Evolutionary conservation across 2,888 invertebrate genomes (phyloP), one percentile per base, ranked within the genome.

Genomic region (Caenorhabditis plicata): DNA sequence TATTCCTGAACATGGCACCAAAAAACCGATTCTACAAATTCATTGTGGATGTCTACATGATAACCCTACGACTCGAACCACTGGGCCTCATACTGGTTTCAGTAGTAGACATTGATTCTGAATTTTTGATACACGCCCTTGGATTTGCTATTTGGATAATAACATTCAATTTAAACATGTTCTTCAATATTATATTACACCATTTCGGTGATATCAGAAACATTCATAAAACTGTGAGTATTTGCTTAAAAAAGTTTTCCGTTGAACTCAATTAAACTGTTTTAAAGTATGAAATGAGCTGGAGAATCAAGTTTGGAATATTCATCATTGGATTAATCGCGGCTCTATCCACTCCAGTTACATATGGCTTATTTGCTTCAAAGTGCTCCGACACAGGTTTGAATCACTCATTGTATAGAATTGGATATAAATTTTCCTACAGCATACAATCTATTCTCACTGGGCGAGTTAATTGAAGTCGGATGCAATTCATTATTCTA

Each of bases 101-200:
- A 15, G 71, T 78, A 2, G 57, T 78, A 7, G 77, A 78, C 47
- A 80, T 78, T 39, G 70, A 79, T 40, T 60, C 63, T 19, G 63
- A 72, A 44, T 78, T 78, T 38, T 45, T 67, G 15, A 53, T 78
- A 15, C 78, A 78, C 51, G 76, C 79, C 5, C 23, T 74, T 9
- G 70, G 63, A 32, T 78, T 73, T 45, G 70, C 70, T 0, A 53
- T 77, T 8, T 78, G 78, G 78, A 61, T 78, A 8, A 68, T 71
- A 15, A 51, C 63, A 15, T 78, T 80, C 63, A 73, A 75, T 55
- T 74, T 78, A 54, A 78, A 78, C 42, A 75, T 78, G 68, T 57
- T 79, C 9, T 74, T 80, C 56, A 78, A 77, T 48, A 54, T 70
- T 2, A 48, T 78, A 9, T 54, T 78, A 1, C 76, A 77, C 33